Evolutionary conservation across 2,888 invertebrate genomes (phyloP).

Genomic region (Xylophagus ater): DNA sequence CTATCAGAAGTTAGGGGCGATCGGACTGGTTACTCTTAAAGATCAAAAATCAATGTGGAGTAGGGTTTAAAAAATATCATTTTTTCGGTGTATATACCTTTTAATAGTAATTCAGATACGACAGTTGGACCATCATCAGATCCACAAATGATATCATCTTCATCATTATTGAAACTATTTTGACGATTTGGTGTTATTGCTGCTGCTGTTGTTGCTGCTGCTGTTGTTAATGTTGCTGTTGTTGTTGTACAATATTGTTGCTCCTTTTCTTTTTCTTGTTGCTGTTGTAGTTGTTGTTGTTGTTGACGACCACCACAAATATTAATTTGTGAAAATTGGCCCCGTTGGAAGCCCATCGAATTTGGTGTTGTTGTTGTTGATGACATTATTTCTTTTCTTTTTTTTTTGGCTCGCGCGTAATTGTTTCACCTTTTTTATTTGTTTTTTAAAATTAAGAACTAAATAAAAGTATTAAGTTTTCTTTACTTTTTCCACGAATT

Average conservation of each 20-base stretch:
- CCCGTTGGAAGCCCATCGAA: conserved; percentile 13
- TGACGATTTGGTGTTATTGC: neutral
- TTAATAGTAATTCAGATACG: conserved; percentile 6
- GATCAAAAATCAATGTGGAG: neutral
- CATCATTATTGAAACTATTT: neutral
- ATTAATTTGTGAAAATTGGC: conserved; percentile 10
- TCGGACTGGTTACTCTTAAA: neutral
- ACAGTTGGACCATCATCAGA: neutral
- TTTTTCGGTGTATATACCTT: no score
- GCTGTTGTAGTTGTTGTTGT: neutral
- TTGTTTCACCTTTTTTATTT: neutral
- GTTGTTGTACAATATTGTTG: neutral
- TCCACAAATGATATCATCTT: neutral
- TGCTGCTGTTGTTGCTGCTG: neutral
- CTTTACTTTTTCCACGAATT: neutral
- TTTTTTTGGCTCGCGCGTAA: neutral
- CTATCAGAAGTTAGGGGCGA: neutral
- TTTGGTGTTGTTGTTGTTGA: conserved; percentile 13
- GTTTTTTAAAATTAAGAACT: neutral
- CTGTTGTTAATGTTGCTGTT: neutral
- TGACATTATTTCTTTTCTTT: neutral
- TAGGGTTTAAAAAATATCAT: neutral
- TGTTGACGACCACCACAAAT: neutral
- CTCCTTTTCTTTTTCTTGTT: neutral
- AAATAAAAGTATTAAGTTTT: neutral